phyloP scores from a whole-genome alignment of 2,113 vertebrate species.

The Peromyscus maniculatus region DNA sequence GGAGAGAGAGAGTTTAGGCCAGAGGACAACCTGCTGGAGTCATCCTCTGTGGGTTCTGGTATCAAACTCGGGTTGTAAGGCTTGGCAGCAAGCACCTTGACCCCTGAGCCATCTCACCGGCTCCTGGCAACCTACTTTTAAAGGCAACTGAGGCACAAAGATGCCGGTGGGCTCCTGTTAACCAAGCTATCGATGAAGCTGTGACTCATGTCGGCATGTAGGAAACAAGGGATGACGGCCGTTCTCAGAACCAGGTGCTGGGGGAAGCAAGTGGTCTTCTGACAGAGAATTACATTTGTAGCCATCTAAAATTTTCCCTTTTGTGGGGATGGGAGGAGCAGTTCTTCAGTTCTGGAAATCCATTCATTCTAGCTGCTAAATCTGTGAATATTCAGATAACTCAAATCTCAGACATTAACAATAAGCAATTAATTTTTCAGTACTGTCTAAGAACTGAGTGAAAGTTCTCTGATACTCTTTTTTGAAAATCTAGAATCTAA shows the following conservation, averaged over 20 bases:
- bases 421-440: constrained; percentile 19
- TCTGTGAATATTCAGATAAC: constrained; percentile 6
- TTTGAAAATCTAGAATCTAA: constrained; percentile 21
- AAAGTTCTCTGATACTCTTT: background rate
- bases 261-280: background rate
- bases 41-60: background rate
- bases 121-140: background rate
- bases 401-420: constrained; percentile 41
- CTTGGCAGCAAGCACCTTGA: background rate
- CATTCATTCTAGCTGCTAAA: background rate
- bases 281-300: background rate
- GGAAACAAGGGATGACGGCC: background rate
- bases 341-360: background rate
- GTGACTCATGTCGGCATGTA: background rate
- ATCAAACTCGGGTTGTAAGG: background rate
- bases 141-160: background rate
- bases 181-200: background rate
- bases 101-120: background rate
- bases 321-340: background rate
- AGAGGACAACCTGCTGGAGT: background rate
- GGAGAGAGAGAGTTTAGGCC: too few relatives aligned
- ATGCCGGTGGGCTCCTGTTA: background rate
- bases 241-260: background rate
- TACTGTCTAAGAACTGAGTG: constrained; percentile 45
- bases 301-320: background rate